Percentiles rank a stretch among this genome's conserved stretches.
Conservation (phyloP, 1,140 invertebrate genomes). For the Drosophila persimilis region DNA sequence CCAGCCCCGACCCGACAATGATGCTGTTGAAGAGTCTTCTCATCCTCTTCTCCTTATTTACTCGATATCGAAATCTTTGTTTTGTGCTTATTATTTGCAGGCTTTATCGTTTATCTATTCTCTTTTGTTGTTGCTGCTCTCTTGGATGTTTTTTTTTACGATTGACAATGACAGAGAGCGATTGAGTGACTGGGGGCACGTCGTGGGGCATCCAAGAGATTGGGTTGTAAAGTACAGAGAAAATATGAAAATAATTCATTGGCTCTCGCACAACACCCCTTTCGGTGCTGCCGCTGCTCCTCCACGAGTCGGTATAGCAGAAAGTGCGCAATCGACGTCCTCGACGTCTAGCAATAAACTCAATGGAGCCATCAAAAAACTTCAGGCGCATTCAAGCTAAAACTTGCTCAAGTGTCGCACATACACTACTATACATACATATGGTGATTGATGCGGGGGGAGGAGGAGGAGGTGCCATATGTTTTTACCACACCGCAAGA, state of each 20-base stretch:
- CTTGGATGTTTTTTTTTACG: slow-evolving; percentile 47
- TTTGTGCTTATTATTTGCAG: slow-evolving; percentile 77
- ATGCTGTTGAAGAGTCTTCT: slow-evolving; percentile 44
- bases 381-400: slow-evolving; percentile 68
- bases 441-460: slow-evolving; percentile 5
- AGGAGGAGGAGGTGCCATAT: too few relatives aligned
- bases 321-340: slow-evolving; percentile 63
- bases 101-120: slow-evolving; percentile 21
- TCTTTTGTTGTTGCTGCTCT: slow-evolving; percentile 2
- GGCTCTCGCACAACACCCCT: slow-evolving; percentile 24
- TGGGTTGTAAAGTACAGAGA: slow-evolving; percentile 53
- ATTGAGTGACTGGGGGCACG: slow-evolving; percentile 39
- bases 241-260: slow-evolving; percentile 81
- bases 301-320: slow-evolving; percentile 47
- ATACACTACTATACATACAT: slow-evolving; percentile 29
- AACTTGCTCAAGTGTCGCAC: slow-evolving; percentile 63
- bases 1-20: slow-evolving; percentile 19
- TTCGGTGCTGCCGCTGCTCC: not conserved
- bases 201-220: slow-evolving; percentile 30
- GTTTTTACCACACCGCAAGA: too few relatives aligned
- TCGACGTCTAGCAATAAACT: slow-evolving; percentile 69
- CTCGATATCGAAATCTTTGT: slow-evolving; percentile 74
- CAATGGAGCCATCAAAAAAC: slow-evolving; percentile 76
- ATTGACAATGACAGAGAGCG: slow-evolving; percentile 71
- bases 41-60: slow-evolving; percentile 51